These are phyloP conservation scores for Pemphigus obesinymphae DNA, from an alignment of 1,140 invertebrate genomes.

Conservation along the genomic window DNA sequence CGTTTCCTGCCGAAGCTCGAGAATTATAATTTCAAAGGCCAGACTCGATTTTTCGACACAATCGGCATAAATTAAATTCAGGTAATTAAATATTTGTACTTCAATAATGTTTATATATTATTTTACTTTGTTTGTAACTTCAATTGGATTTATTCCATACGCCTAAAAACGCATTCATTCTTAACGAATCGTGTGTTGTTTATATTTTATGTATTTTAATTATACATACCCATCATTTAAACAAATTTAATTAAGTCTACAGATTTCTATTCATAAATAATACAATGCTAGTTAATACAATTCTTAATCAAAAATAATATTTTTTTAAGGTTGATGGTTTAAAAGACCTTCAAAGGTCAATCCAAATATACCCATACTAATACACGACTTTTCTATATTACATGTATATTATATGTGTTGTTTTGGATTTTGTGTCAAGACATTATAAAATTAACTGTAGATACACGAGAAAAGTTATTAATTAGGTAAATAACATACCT, in stretches of 20 bases:
- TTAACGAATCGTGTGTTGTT: too few species aligned
- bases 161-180: not conserved
- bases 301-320: not conserved
- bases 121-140: not conserved
- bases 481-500: not conserved
- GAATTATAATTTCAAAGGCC: not conserved
- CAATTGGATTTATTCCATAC: not conserved
- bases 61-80: not conserved
- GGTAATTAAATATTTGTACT: not conserved
- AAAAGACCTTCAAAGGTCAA: constrained; percentile 32
- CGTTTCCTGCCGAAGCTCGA: not conserved
- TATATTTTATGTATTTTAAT: not conserved
- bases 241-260: not conserved
- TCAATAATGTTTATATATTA: not conserved
- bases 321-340: not conserved
- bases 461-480: not conserved
- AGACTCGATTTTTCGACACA: not conserved
- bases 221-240: not conserved
- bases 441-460: not conserved
- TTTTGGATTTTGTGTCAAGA: not conserved
- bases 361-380: too few species aligned
- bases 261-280: not conserved
- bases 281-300: too few species aligned
- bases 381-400: too few species aligned
- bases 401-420: not conserved